Evolutionary conservation across 2,797 vertebrate species (phyloP).

Genomic region (Crenuchus spilurus): DNA sequence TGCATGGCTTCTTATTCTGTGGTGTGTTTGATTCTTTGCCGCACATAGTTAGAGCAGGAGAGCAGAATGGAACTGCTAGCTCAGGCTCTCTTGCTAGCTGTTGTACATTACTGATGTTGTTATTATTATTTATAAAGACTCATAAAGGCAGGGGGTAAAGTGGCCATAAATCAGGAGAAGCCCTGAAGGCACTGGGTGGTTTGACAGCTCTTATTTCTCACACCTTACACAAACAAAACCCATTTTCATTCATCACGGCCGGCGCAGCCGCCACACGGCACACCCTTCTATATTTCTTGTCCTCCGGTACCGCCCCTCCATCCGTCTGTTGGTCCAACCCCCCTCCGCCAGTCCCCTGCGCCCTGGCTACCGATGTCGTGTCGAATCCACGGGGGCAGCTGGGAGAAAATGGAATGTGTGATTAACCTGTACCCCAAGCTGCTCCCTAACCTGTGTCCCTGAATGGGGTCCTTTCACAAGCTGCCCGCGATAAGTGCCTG

Average conservation of each 20-base stretch:
- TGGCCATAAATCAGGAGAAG: slow-evolving; percentile 58
- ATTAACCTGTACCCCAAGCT: slow-evolving; percentile 53
- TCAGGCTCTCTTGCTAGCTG: slow-evolving; percentile 33
- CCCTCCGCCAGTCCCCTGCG: background rate
- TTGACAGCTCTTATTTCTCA: slow-evolving; percentile 60
- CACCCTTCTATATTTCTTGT: slow-evolving; percentile 41
- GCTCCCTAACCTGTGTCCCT: slow-evolving; percentile 50
- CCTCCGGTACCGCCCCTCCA: slow-evolving; percentile 35
- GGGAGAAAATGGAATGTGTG: slow-evolving; percentile 53
- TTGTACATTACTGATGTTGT: slow-evolving; percentile 57
- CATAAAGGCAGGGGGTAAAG: slow-evolving; percentile 59
- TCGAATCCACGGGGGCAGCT: slow-evolving; percentile 23
- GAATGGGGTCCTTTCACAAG: slow-evolving; percentile 52
- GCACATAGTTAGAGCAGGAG: background rate
- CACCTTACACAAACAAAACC: slow-evolving; percentile 60
- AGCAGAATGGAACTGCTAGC: slow-evolving; percentile 27
- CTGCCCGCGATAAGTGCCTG: slow-evolving; percentile 45
- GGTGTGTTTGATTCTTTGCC: background rate
- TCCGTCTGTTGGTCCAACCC: slow-evolving; percentile 9
- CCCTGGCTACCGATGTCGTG: background rate
- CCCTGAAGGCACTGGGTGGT: slow-evolving; percentile 44
- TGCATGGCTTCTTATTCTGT: no score
- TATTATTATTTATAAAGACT: slow-evolving; percentile 67
- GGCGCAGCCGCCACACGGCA: slow-evolving; percentile 21
- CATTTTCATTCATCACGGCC: slow-evolving; percentile 59